Conservation (phyloP, 2,888 invertebrate genomes). For the Trissolcus japonicus region DNA sequence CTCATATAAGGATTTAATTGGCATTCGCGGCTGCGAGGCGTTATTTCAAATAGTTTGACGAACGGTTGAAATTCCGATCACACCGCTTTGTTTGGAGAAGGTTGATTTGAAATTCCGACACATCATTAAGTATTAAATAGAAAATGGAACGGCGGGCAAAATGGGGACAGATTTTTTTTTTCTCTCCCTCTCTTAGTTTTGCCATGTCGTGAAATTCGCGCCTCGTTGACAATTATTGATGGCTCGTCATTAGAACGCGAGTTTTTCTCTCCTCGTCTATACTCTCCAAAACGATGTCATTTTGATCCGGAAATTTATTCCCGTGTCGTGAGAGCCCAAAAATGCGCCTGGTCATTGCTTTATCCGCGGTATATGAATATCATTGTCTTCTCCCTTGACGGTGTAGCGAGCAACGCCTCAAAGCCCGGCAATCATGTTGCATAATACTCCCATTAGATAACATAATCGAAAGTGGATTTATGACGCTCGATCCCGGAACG, state of each 20-base stretch:
- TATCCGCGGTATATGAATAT: constrained; percentile 57
- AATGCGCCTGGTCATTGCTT: constrained; percentile 43
- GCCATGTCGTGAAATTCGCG: not conserved
- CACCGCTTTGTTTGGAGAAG: constrained; percentile 48
- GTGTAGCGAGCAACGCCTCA: constrained; percentile 65
- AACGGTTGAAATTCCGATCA: constrained; percentile 54
- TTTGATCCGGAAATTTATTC: too few species aligned
- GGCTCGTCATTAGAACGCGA: too few species aligned
- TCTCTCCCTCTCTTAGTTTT: not conserved
- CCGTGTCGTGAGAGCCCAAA: not conserved
- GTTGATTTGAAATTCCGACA: constrained; percentile 54
- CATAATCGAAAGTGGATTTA: constrained; percentile 75
- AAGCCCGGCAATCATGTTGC: constrained; percentile 73
- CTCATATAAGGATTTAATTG: constrained; percentile 48
- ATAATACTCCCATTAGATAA: constrained; percentile 75
- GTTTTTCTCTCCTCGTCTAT: too few species aligned
- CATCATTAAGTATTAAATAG: constrained; percentile 56
- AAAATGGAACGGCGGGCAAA: constrained; percentile 51
- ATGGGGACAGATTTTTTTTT: constrained; percentile 47
- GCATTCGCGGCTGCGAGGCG: constrained; percentile 39
- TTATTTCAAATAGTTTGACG: constrained; percentile 56
- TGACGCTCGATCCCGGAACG: constrained; percentile 58
- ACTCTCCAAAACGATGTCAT: too few species aligned
- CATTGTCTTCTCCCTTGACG: constrained; percentile 55
- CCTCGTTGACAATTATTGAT: not conserved